Base-by-base conservation (phyloP, 1,140 invertebrate species). In the Drosophila grimshawi region DNA sequence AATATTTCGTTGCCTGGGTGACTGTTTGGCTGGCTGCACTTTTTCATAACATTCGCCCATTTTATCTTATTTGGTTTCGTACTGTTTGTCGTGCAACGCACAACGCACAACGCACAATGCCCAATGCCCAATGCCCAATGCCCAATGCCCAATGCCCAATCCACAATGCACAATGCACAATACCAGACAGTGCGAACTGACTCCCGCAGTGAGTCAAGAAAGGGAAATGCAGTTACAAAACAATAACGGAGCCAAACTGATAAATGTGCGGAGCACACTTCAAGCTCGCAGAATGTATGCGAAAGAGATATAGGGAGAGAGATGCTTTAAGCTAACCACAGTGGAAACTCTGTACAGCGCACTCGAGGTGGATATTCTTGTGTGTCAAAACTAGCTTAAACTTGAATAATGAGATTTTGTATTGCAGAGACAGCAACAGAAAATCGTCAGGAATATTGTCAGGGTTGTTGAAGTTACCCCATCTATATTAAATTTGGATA, bases 1-100 rank as follows among this genome's bases (percentile, higher is more conserved):
- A 86, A 85, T 77, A 85, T 80, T 55, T 73, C n/a, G 19, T 43
- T 41, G 70, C 57, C 77, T 63, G 30, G 76, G 52, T 70, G 67
- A 56, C 60, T 10, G 45, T 27, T 5, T 27, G 45, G 11, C 43
- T 61, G 46, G 19, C 10, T 49, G 53, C 65, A n/a, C 45, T 41
- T 57, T n/a, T 69, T 39, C 65, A 49, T 55, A 78, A 51, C 57
- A 43, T 65, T 19, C 19, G 19, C 57, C 52, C 37, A 71, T 64
- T 64, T 19, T 19, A 19, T 19, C 19, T 19, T 19, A 19, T 19
- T 19, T 19, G 19, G 39, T 39, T 29, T 32, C 3, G 11, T 43
- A n/a, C 3, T 43, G 10, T 7, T 30, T 57, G 19, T 19, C 19
- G 19, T 19, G 19, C 19, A 19, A 19, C 19, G 0, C 19, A 19